Base-by-base conservation (phyloP, 2,113 vertebrate genomes). In the Cisticola juncidis region DNA sequence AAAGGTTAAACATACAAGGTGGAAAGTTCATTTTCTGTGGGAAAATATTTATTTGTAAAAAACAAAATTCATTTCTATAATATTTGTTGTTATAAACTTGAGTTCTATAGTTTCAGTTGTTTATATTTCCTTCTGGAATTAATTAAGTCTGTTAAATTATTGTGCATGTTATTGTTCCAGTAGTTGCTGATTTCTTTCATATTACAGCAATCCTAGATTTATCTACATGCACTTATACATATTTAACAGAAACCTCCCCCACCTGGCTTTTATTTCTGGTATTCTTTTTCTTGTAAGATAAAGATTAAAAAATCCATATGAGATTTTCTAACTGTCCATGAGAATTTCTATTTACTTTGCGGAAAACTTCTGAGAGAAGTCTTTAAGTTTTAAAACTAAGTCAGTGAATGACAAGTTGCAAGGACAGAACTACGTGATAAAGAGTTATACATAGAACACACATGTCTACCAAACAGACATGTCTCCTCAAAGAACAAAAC, bases 401-500 rank as follows among this genome's bases (percentile, higher is more conserved):
- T 53, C 33, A 50, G 26, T 35, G 36, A 23, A 48, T 33, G 23
- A 23, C 16, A 36, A 9, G 35, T 70, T 81, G 28, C 17, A 78
- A 70, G 35, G 12, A 61, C 28, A 66, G 14, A 42, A 45, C 12
- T 9, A 31, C 70, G 44, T 84, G 29, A 77, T 65, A 21, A 51
- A 64, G 40, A 56, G 33, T 44, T 53, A 64, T 5, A 29, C 2
- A 9, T 26, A n/a, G 36, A 84, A 42, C 14, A 65, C 36, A 7
- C 2, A 18, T 1, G 2, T 57, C 10, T 69, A 38, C 38, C 38
- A 38, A 38, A 38, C 14, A 65, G 45, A 7, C 2, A 18, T 1
- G 2, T 57, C 9, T 69, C 3, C 35, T 81, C 15, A 84, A 73
- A 81, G 44, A 90, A 48, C 15, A 92, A 70, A 45, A 36, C 13